Base-by-base conservation (phyloP, 2,888 invertebrate species). In the Arge pagana region DNA sequence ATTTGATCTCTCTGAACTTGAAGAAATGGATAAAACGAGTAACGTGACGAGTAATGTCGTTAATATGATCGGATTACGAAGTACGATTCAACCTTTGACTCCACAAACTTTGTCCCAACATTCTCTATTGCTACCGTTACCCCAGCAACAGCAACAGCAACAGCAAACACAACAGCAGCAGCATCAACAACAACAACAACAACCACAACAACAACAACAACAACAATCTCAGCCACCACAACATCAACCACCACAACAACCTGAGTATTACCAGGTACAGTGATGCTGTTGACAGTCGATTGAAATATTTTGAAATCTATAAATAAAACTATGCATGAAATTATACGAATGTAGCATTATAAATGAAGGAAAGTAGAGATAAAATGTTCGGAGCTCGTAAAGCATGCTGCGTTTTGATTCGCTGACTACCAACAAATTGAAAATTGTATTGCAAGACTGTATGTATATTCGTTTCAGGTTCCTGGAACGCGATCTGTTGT, bases 1-100 rank as follows among this genome's bases (percentile, higher is more conserved):
- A 79, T 91, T 88, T 71, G 87, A 89, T 76, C 87, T 87, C 36
- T 85, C 89, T 36, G 88, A 89, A 67, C 78, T 89, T 52, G 90
- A 90, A 75, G 88, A 88, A 66, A 82, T 83, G 63, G 83, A 83
- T 65, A 79, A 80, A 55, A 79, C 67, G 45, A 52, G 53, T 41
- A 52, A 53, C 36, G n/a, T 42, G 6, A 64, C 59, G 39, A 71
- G 67, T 62, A 74, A 68, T 56, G 66, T 70, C 53, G 64, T 67
- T 37, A 81, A 78, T 56, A 78, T 63, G 72, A 54, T 66, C 43
- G 64, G 62, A 50, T 60, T 67, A 42, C 57, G 68, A 67, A 49
- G 59, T 15, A 45, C 50, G 50, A 55, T 45, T 35, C 62, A 68
- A 58, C 55, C 64, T 52, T 60, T 69, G 56, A 61, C 55, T 53